A percentile compares a stretch with the other conserved stretches of the same genome.
Evolutionary conservation across 1,140 invertebrate genomes (phyloP).

Genomic region (Macrosteles quadrilineatus): DNA sequence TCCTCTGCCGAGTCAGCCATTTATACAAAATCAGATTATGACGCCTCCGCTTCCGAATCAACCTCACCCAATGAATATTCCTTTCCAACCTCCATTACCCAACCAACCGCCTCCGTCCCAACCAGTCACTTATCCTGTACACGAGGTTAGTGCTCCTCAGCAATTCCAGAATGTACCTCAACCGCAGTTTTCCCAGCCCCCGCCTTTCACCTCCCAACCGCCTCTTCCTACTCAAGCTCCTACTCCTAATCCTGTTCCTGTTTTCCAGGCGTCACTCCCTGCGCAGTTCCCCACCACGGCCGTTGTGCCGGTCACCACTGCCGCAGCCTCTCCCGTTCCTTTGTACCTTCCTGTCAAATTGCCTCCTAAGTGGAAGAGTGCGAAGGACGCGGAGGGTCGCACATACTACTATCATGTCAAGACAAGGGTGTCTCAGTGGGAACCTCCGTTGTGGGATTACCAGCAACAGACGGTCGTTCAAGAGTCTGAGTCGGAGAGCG

Average conservation of each 20-base stretch:
- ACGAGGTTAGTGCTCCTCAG: neutral
- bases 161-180: slow-evolving; percentile 47
- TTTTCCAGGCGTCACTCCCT: neutral
- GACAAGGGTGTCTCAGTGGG: slow-evolving; percentile 84
- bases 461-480: slow-evolving; percentile 49
- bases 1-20: neutral
- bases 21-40: neutral
- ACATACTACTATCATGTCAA: slow-evolving; percentile 91
- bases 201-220: neutral
- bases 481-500: slow-evolving; percentile 52
- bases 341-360: slow-evolving; percentile 63
- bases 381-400: slow-evolving; percentile 75
- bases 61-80: neutral
- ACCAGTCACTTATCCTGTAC: neutral
- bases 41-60: slow-evolving; percentile 13
- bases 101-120: neutral
- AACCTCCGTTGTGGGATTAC: slow-evolving; percentile 65
- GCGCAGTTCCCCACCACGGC: neutral
- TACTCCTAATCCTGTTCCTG: slow-evolving; percentile 1
- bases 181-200: slow-evolving; percentile 36
- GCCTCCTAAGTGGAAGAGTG: slow-evolving; percentile 85
- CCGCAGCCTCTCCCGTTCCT: slow-evolving; percentile 25
- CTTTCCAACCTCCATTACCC: slow-evolving; percentile 10
- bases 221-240: neutral
- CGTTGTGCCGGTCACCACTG: neutral